These are phyloP conservation scores for Lepilemur ruficaudatus DNA, from an alignment of 2,797 vertebrate genomes.

Conservation along the genomic window DNA sequence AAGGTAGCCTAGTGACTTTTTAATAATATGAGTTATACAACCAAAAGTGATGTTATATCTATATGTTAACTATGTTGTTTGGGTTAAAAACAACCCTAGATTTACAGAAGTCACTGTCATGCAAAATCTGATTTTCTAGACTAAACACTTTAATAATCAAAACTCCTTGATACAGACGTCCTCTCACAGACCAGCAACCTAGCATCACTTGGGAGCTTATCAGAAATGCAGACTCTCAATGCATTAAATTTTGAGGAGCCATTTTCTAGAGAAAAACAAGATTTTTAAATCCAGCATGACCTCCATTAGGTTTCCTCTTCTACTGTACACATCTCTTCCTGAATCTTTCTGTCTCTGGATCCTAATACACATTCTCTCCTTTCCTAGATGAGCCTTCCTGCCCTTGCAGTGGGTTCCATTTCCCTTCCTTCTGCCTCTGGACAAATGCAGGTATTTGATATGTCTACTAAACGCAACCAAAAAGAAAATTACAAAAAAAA, in stretches of 20 bases:
- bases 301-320: not conserved
- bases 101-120: slow-evolving; percentile 1
- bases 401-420: not conserved
- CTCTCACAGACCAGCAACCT: not conserved
- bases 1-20: not conserved
- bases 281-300: not conserved
- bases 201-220: not conserved
- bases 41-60: not conserved
- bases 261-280: not conserved
- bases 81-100: slow-evolving; percentile 17
- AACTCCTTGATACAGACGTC: not conserved
- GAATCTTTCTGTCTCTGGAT: not conserved
- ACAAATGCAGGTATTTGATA: not conserved
- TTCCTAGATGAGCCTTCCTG: not conserved
- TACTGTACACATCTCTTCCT: not conserved
- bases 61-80: not conserved
- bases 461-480: not conserved
- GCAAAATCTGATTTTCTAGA: slow-evolving; percentile 40
- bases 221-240: not conserved
- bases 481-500: not conserved
- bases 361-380: not conserved
- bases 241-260: not conserved
- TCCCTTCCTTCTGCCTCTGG: not conserved
- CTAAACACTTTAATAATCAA: slow-evolving; percentile 14
- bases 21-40: slow-evolving; percentile 20